Conservation (phyloP, 2,888 invertebrate genomes). For the Agrotis ipsilon region DNA sequence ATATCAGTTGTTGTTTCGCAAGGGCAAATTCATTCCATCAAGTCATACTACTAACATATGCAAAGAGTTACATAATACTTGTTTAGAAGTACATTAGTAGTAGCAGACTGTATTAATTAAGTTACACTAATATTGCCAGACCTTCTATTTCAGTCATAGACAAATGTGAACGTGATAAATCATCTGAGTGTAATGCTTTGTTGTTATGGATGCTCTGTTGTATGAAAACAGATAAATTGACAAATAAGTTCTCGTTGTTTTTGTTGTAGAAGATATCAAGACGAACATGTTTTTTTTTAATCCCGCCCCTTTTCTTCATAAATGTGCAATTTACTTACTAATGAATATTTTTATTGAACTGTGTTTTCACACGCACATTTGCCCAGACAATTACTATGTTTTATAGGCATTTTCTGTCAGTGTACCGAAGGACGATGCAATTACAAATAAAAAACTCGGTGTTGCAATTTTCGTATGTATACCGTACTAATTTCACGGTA, state of each 20-base stretch:
- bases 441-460: too few species aligned
- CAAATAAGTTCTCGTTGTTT: neutral
- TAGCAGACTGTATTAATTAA: conserved; percentile 60
- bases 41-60: conserved; percentile 33
- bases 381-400: too few species aligned
- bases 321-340: too few species aligned
- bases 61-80: conserved; percentile 42
- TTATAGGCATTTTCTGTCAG: too few species aligned
- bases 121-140: conserved; percentile 44
- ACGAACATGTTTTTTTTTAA: too few species aligned
- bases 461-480: too few species aligned
- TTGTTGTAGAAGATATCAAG: neutral
- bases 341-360: too few species aligned
- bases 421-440: too few species aligned
- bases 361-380: too few species aligned
- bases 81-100: conserved; percentile 47
- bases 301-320: too few species aligned
- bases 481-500: too few species aligned
- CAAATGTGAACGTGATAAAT: conserved; percentile 63
- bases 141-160: conserved; percentile 55
- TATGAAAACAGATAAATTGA: conserved; percentile 40
- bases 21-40: conserved; percentile 55
- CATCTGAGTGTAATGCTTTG: conserved; percentile 54
- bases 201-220: conserved; percentile 57
- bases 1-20: conserved; percentile 58